Base-by-base conservation (phyloP, 92 coral and sea anemone genomes). In the Zoanthus gigantus region DNA sequence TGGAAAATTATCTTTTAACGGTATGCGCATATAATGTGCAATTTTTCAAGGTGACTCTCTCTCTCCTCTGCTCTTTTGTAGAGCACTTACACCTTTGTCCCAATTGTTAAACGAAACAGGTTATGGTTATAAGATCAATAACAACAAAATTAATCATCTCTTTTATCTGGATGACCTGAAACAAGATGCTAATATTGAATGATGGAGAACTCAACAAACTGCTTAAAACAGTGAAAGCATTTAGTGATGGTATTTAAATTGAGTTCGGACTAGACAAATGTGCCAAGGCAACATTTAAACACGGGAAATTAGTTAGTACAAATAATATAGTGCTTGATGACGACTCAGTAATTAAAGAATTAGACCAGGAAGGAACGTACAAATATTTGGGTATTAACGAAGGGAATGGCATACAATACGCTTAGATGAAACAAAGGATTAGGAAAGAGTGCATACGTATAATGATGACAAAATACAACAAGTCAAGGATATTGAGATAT, bases 1-100 rank as follows among this genome's bases (percentile, higher is more conserved):
- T 56, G 63, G 63, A 9, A 56, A 5, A 9, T 34, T 87, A 45
- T 78, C 76, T 12, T 14, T 87, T 6, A 65, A 76, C 13, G 54
- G 28, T 6, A 71, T 88, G n/a, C n/a, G n/a, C 2, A 81, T 88
- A 9, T 81, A 81, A 53, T 71, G 87, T 34, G 91, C 82, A 57
- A 88, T 88, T 46, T 71, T 68, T 66, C 88, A 88, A 37, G 91
- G 88, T 68, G 91, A 88, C 76, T 82, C 88, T 12, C 88, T 79
- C 37, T 23, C 23, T 23, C 23, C 89, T 86, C 0, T 47, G 4
- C 61, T 76, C 32, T 86, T 86, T 61, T 86, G 83, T 32, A 15
- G 60, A 32, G 74, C 89, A 12, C 84, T 61, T 11, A 74, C 73
- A 18, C 89, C 89, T 13, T 42, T 86, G 9, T 74, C 81, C 61